Conservation (phyloP, 2,113 vertebrate genomes). For the Eonycteris spelaea region DNA sequence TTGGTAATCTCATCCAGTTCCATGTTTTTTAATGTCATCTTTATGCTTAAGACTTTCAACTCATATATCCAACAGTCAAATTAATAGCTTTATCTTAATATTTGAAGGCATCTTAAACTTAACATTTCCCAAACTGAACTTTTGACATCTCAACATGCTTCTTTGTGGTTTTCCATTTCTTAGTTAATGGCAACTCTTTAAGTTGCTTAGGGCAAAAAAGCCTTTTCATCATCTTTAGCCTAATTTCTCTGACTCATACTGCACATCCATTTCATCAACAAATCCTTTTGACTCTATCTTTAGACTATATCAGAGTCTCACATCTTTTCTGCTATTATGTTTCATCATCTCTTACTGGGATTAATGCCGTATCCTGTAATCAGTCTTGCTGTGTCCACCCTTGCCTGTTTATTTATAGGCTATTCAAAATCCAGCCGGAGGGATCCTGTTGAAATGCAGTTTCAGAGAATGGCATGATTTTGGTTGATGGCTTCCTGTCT, state of each 20-base stretch:
- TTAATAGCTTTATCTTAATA: not conserved
- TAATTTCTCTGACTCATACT: conserved; percentile 10
- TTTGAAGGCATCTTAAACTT: not conserved
- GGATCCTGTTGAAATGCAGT: not conserved
- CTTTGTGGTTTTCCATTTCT: not conserved
- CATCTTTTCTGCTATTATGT: not conserved
- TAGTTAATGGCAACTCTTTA: not conserved
- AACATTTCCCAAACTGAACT: not conserved
- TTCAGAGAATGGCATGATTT: not conserved
- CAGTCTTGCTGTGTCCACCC: not conserved
- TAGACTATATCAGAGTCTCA: not conserved
- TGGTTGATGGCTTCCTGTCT: not conserved
- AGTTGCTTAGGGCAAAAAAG: not conserved
- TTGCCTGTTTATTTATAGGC: not conserved
- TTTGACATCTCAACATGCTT: not conserved
- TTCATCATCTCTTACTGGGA: not conserved
- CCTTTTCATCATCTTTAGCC: not conserved
- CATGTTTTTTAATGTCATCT: not conserved
- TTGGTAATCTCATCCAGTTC: not conserved
- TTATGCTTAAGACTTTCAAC: not conserved
- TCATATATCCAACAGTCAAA: not conserved
- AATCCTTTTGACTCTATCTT: not conserved
- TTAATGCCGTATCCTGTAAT: not conserved
- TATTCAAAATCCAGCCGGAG: not conserved
- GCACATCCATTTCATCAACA: not conserved